Conservation (phyloP, 2,113 vertebrate genomes). For the Alexandromys fortis region DNA sequence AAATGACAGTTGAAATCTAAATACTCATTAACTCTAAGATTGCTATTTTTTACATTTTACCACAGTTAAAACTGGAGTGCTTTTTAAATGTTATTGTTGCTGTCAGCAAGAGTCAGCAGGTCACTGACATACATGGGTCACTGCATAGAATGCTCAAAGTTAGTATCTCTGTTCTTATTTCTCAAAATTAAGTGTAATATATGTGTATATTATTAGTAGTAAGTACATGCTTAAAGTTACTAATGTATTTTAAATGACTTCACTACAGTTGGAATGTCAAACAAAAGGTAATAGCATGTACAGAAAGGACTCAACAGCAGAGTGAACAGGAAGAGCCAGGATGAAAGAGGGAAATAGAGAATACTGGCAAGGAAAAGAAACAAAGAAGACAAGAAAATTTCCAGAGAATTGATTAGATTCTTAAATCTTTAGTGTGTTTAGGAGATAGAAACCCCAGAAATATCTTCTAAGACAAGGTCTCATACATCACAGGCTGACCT, state of each 20-base stretch:
- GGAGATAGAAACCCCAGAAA: neutral
- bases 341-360: neutral
- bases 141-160: neutral
- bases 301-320: conserved; percentile 6
- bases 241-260: neutral
- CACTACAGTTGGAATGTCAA: neutral
- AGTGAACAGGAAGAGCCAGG: neutral
- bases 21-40: conserved; percentile 27
- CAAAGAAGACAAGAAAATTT: neutral
- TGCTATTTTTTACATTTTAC: neutral
- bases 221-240: neutral
- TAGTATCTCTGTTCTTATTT: neutral
- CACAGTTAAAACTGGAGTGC: neutral
- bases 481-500: neutral
- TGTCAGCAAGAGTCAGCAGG: neutral
- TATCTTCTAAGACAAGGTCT: neutral
- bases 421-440: neutral
- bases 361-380: neutral
- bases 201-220: neutral
- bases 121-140: neutral
- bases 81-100: neutral
- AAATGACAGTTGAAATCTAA: neutral
- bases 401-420: neutral
- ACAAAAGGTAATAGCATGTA: neutral
- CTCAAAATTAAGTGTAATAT: neutral